These are phyloP conservation scores for Halichoeres trimaculatus DNA, from an alignment of 2,113 vertebrate genomes.

Conservation along the genomic window DNA sequence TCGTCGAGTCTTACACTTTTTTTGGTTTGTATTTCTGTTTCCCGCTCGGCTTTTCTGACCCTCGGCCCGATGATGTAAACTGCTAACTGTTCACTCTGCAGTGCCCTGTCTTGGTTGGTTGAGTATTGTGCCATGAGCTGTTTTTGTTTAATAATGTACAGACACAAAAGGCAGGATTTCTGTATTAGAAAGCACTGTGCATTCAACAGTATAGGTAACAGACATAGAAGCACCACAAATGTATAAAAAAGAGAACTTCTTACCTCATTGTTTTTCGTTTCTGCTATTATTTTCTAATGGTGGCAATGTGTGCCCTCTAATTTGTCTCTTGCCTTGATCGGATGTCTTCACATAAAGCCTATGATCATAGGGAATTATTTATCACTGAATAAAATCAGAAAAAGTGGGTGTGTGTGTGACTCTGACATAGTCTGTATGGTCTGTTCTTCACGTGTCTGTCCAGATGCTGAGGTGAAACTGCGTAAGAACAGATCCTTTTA, in stretches of 20 bases:
- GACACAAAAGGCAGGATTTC: constrained; percentile 76
- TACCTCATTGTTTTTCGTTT: constrained; percentile 84
- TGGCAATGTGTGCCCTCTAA: constrained; percentile 79
- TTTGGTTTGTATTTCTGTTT: constrained; percentile 64
- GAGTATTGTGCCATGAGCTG: constrained; percentile 78
- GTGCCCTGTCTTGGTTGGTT: constrained; percentile 66
- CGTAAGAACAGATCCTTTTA: background rate
- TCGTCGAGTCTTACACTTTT: constrained; percentile 55
- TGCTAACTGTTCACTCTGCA: constrained; percentile 55
- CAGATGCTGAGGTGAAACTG: background rate
- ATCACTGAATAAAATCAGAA: constrained; percentile 84
- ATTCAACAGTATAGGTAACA: constrained; percentile 79
- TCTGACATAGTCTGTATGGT: constrained; percentile 52
- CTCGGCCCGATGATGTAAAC: constrained; percentile 61
- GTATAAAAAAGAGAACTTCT: constrained; percentile 82
- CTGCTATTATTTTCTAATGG: constrained; percentile 78
- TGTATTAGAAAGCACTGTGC: constrained; percentile 83
- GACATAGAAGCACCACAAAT: constrained; percentile 81
- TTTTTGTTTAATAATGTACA: constrained; percentile 78
- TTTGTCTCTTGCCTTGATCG: constrained; percentile 82
- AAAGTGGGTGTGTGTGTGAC: constrained; percentile 67
- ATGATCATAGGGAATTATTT: constrained; percentile 83
- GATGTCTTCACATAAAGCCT: constrained; percentile 82
- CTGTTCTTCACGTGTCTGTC: constrained; percentile 26
- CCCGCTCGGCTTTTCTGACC: constrained; percentile 62